Base-by-base conservation (phyloP, 2,797 vertebrate species). In the Sus cebifrons region DNA sequence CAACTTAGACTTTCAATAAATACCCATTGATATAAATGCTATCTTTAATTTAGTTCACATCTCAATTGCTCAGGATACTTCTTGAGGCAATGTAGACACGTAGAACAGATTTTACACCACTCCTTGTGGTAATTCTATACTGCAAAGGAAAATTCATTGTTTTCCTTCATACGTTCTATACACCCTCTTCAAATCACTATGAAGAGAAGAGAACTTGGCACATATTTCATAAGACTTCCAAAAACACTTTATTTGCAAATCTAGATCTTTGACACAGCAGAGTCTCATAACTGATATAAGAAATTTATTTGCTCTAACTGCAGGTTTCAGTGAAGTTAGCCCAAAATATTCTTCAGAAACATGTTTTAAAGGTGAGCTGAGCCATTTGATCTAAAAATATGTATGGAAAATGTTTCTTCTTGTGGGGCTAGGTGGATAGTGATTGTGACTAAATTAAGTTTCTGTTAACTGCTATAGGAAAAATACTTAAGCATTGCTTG, bases 401-500 rank as follows among this genome's bases (percentile, higher is more conserved):
- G 83, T 65, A 83, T 79, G 52, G 49, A 86, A 79, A 54, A 79
- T 86, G 64, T 81, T 64, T 91, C 32, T 91, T 94, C 83, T 93
- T 68, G 11, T 58, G n/a, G 52, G 10, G 9, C n/a, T 86, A 67
- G 75, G 54, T 87, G 12, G 54, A 58, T 95, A 88, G 92, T 44
- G 32, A 96, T 70, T 87, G 23, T 89, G 92, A 82, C 71, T 95
- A 75, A 92, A 95, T 97, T 94, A 97, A 96, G 68, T 29, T 52
- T 86, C 87, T 94, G 36, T 88, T 96, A 96, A 92, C 79, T 95
- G 67, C 93, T 84, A 36, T 14, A 67, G 54, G 16, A 95, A 94
- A 96, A 95, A 89, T 95, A 77, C 79, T 96, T 92, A 92, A 97
- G 81, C 77, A 97, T 91, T 94, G 89, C 86, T 96, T 89, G 94